phyloP scores from a whole-genome alignment of 2,888 invertebrate genomes.

The Ganaspis brasiliensis region DNA sequence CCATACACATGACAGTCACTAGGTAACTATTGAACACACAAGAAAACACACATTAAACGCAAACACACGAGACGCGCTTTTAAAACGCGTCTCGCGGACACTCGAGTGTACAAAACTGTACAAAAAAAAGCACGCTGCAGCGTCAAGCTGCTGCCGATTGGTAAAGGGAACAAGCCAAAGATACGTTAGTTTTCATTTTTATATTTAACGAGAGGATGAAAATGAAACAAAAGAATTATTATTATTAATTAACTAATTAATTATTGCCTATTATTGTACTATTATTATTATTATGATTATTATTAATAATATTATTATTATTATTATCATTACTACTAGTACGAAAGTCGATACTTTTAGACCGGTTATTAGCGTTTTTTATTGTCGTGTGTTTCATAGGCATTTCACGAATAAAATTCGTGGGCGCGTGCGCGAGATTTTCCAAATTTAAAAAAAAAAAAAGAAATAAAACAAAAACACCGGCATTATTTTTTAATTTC shows the following conservation, averaged over 20 bases:
- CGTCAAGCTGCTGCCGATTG: constrained; percentile 82
- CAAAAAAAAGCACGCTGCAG: constrained; percentile 75
- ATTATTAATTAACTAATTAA: constrained; percentile 57
- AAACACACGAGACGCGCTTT: constrained; percentile 53
- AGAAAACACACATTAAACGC: no score
- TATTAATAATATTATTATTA: constrained; percentile 64
- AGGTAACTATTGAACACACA: constrained; percentile 48
- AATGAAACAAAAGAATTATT: constrained; percentile 64
- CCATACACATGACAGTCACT: constrained; percentile 49
- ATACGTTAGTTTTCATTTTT: constrained; percentile 87
- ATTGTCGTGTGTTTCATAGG: constrained; percentile 48
- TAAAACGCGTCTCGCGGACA: constrained; percentile 63
- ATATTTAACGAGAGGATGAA: constrained; percentile 78
- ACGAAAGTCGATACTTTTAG: constrained; percentile 67
- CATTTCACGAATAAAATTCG: constrained; percentile 26
- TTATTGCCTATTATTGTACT: constrained; percentile 24
- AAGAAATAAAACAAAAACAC: no score
- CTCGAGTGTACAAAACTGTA: constrained; percentile 76
- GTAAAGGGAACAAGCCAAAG: constrained; percentile 93
- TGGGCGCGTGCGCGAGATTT: constrained; percentile 5
- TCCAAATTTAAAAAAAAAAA: constrained; percentile 14
- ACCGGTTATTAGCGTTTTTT: constrained; percentile 70
- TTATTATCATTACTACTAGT: constrained; percentile 67
- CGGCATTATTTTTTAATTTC: constrained; percentile 6
- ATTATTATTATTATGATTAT: constrained; percentile 47